Conservation (phyloP, 2,888 invertebrate genomes). For the Acleris laterana region DNA sequence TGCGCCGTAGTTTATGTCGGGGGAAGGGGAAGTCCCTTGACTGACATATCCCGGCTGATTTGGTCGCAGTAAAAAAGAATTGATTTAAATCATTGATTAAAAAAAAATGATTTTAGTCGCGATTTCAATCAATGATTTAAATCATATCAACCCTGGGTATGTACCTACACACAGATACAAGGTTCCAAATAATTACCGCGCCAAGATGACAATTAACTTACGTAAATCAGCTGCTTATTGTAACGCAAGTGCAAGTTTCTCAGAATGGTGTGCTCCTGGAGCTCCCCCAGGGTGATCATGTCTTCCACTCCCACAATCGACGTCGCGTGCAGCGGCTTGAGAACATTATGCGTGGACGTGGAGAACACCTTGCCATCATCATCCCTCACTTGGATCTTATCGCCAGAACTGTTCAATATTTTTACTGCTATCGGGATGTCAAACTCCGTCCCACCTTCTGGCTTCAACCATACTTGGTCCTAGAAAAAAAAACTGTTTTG, state of each 20-base stretch:
- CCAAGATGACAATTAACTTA: slow-evolving; percentile 78
- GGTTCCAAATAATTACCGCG: too few species aligned
- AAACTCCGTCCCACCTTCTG: slow-evolving; percentile 88
- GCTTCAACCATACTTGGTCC: slow-evolving; percentile 96
- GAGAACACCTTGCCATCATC: slow-evolving; percentile 92
- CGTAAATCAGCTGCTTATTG: slow-evolving; percentile 94
- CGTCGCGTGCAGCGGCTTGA: slow-evolving; percentile 90
- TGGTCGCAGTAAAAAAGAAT: too few species aligned
- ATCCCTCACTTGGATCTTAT: slow-evolving; percentile 90
- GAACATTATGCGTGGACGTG: slow-evolving; percentile 84
- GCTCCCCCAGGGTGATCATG: slow-evolving; percentile 97
- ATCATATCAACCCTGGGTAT: too few species aligned
- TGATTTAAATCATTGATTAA: too few species aligned
- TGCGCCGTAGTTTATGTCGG: too few species aligned
- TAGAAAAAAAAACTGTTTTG: slow-evolving; percentile 40
- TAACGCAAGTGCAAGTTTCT: slow-evolving; percentile 96
- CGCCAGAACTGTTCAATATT: slow-evolving; percentile 90
- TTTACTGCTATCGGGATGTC: slow-evolving; percentile 94
- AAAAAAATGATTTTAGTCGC: too few species aligned
- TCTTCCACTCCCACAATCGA: slow-evolving; percentile 94
- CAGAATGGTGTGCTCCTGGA: slow-evolving; percentile 97
- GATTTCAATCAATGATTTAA: too few species aligned
- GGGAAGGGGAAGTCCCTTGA: too few species aligned
- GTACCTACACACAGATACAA: too few species aligned
- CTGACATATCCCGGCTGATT: too few species aligned